Evolutionary conservation across 2,113 vertebrate genomes (phyloP), one percentile per base, ranked within the genome.

Genomic region (Halichoerus grypus): DNA sequence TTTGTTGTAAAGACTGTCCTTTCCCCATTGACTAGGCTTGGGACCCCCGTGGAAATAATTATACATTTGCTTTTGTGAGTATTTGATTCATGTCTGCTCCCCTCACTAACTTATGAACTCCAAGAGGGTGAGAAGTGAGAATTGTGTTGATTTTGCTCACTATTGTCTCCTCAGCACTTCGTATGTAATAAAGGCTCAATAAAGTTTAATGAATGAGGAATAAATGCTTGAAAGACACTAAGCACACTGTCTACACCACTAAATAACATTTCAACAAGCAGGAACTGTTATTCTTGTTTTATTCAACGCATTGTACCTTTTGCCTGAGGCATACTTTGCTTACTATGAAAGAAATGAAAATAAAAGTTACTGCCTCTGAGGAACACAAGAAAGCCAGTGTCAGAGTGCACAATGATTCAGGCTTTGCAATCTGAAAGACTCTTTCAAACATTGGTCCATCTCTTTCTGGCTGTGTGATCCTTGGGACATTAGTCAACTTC

Each of bases 171-270:
- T 94, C 49, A 65, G 33, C 81, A 53, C 42, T 76, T 79, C 59
- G 3, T 72, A 77, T 33, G 69, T 76, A 97, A 83, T 95, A 93
- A 94, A 89, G 31, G 28, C 21, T 94, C 36, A 91, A 91, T 63
- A 86, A 97, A 67, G 26, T 74, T 92, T 93, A 61, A 88, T 92
- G 10, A 96, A 91, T 96, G 46, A 93, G 69, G 49, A 95, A 84
- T 31, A 85, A 93, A 55, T 92, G 36, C 57, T 90, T 91, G 51
- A 88, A 88, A 95, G 92, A 67, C 8, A 90, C 69, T 82, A 72
- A 88, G 4, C 65, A 67, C 49, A 74, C 26, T 87, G 53, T 26
- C 80, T 90, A 14, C 14, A 14, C 16, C 26, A 86, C 82, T 87
- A 91, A 94, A 87, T 91, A 57, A 81, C 96, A 95, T 92, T 92